These are phyloP conservation scores for Limanda limanda DNA, from an alignment of 2,113 vertebrate genomes.

Conservation along the genomic window DNA sequence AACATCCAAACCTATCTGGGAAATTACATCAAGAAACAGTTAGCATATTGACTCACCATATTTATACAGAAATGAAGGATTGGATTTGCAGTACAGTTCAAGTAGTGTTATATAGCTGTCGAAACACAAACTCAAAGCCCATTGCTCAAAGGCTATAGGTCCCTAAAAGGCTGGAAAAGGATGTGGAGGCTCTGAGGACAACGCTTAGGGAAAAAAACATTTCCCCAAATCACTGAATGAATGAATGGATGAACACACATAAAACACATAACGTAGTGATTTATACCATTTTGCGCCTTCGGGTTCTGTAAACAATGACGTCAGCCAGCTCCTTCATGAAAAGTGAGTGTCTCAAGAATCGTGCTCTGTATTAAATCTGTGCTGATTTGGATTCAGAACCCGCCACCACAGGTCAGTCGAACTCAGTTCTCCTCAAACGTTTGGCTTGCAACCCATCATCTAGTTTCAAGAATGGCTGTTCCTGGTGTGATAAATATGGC, in stretches of 20 bases:
- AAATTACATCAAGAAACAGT: background rate
- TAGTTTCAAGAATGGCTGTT: constrained; percentile 2
- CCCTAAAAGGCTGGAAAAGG: background rate
- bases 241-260: constrained; percentile 20
- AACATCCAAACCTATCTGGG: background rate
- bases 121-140: constrained; percentile 1
- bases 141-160: background rate
- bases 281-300: constrained; percentile 12
- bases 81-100: background rate
- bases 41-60: background rate
- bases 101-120: background rate
- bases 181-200: background rate
- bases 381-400: too few relatives aligned
- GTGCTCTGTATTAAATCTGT: too few relatives aligned
- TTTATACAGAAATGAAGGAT: background rate
- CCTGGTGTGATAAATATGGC: too few relatives aligned
- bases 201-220: background rate
- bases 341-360: background rate
- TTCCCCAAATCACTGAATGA: background rate
- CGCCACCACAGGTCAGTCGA: too few relatives aligned
- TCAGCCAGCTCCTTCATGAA: background rate
- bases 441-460: background rate
- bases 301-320: constrained; percentile 7
- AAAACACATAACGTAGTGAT: constrained; percentile 32
- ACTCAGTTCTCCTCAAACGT: too few relatives aligned